phyloP scores from a whole-genome alignment of 2,113 vertebrate genomes.

The Puntigrus tetrazona region DNA sequence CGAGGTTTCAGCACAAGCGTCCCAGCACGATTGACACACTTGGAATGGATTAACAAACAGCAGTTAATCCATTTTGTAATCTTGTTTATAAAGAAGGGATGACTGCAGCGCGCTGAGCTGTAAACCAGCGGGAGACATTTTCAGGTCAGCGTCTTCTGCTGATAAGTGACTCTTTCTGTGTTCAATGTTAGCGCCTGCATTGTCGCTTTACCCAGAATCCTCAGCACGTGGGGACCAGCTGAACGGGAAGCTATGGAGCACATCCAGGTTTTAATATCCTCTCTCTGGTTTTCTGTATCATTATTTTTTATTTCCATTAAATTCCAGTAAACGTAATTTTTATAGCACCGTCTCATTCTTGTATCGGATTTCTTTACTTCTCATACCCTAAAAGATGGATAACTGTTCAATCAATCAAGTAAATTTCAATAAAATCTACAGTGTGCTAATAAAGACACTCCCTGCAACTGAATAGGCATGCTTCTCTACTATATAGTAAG shows the following conservation, averaged over 20 bases:
- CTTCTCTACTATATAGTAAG: not conserved
- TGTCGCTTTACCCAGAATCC: conserved; percentile 4
- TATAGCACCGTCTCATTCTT: not conserved
- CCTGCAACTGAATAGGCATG: not conserved
- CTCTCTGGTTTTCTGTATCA: not conserved
- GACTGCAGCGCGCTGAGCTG: conserved; percentile 20
- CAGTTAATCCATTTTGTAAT: conserved; percentile 42
- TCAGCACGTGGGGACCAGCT: not conserved
- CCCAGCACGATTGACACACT: not conserved
- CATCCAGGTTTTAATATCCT: conserved; percentile 10
- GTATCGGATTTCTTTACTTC: not conserved
- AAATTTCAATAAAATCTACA: not conserved
- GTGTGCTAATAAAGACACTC: not conserved
- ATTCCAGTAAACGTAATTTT: not conserved
- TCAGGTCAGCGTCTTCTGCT: conserved; percentile 30
- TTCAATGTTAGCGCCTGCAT: not conserved
- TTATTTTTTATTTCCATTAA: not conserved
- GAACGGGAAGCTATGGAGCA: not conserved
- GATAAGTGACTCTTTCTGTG: conserved; percentile 17
- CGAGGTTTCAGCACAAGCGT: not conserved
- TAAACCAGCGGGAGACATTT: conserved; percentile 26
- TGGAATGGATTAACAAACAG: conserved; percentile 38
- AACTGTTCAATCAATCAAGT: conserved; percentile 3
- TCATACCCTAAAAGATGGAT: not conserved
- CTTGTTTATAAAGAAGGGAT: conserved; percentile 37